Percentiles rank a stretch among this genome's conserved stretches.
Conservation (phyloP, 2,113 vertebrate genomes). For the Anguilla japonica region DNA sequence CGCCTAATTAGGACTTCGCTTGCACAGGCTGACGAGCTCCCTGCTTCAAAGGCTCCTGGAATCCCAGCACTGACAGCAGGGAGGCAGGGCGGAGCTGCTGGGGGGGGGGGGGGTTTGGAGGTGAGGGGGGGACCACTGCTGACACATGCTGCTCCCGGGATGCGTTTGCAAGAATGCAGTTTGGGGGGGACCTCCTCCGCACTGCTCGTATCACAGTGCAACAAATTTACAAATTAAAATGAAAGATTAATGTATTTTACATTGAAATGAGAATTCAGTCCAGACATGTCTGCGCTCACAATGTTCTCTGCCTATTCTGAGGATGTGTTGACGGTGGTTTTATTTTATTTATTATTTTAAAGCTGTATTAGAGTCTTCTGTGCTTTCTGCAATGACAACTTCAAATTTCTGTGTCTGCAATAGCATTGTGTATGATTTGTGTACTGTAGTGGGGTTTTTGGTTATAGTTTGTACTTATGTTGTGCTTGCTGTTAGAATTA, state of each 20-base stretch:
- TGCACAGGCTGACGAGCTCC: constrained; percentile 1
- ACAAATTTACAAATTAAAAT: not conserved
- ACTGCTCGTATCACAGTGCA: not conserved
- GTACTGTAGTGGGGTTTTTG: not conserved
- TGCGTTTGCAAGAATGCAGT: not conserved
- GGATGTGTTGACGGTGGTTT: not conserved
- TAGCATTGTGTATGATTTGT: not conserved
- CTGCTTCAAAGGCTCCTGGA: constrained; percentile 32
- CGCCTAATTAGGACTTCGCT: constrained; percentile 24
- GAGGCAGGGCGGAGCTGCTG: constrained; percentile 11
- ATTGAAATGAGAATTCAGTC: not conserved
- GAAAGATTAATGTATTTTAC: not conserved
- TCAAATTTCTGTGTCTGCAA: too few relatives aligned
- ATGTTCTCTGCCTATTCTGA: too few relatives aligned
- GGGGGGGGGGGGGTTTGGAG: not conserved
- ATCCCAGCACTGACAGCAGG: constrained; percentile 30
- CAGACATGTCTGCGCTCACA: not conserved
- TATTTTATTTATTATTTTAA: not conserved
- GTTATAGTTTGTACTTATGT: too few relatives aligned
- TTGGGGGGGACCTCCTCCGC: not conserved
- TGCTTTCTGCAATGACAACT: not conserved
- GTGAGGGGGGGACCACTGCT: not conserved
- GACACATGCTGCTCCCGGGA: constrained; percentile 9
- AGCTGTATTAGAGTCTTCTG: not conserved
- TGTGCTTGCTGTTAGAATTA: too few relatives aligned